phyloP scores from a whole-genome alignment of 2,113 vertebrate species.

The Oenanthe melanoleuca region DNA sequence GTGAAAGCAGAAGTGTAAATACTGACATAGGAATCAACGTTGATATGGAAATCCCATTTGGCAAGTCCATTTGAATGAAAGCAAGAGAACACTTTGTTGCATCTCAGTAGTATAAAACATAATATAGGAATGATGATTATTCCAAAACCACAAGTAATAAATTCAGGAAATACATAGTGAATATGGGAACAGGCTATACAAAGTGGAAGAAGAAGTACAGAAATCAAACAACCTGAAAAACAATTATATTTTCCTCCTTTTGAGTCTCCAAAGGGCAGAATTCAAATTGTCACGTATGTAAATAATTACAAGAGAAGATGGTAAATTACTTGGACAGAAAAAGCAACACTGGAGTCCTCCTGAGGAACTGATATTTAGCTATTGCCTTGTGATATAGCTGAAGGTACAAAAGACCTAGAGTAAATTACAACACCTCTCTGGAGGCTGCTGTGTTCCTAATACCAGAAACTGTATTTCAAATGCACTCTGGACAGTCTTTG shows the following conservation, averaged over 20 bases:
- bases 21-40: rapidly evolving
- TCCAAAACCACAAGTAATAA: not conserved
- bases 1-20: not conserved
- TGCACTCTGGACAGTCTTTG: not conserved
- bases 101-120: not conserved
- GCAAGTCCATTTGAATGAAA: not conserved
- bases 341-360: not conserved
- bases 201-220: not conserved
- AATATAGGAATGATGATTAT: not conserved
- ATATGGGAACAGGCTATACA: not conserved
- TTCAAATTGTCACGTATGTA: not conserved
- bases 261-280: not conserved
- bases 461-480: not conserved
- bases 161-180: not conserved
- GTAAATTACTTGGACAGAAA: not conserved
- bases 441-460: not conserved
- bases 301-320: not conserved
- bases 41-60: not conserved
- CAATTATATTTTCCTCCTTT: not conserved
- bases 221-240: not conserved
- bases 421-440: not conserved
- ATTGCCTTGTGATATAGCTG: not conserved
- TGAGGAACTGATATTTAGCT: not conserved
- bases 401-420: not conserved
- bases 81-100: not conserved